A percentile compares a stretch with the other conserved stretches of the same genome.
Conservation (phyloP, 2,888 invertebrate species). For the Apamea epomidion region DNA sequence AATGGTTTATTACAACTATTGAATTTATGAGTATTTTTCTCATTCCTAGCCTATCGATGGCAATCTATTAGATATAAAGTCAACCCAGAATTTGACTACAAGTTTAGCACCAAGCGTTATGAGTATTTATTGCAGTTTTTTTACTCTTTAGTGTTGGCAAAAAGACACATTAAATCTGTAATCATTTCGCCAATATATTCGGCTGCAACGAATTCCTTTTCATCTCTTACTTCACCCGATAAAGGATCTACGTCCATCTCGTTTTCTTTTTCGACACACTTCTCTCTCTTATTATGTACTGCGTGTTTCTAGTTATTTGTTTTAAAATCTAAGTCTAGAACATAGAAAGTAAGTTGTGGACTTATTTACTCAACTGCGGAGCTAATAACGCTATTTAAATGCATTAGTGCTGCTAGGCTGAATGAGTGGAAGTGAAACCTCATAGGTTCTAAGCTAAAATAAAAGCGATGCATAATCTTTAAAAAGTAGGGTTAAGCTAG, state of each 20-base stretch:
- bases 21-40: neutral
- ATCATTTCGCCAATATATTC: neutral
- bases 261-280: constrained; percentile 28
- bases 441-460: constrained; percentile 31
- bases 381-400: constrained; percentile 55
- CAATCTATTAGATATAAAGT: neutral
- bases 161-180: neutral
- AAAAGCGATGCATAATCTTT: constrained; percentile 40
- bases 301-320: constrained; percentile 25
- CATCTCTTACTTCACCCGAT: neutral
- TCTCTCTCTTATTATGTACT: constrained; percentile 23
- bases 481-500: constrained; percentile 37
- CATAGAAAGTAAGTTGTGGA: constrained; percentile 36
- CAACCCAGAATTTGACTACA: neutral
- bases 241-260: constrained; percentile 2
- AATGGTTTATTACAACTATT: neutral
- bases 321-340: constrained; percentile 25
- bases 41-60: neutral
- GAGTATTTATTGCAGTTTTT: neutral
- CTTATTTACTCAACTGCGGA: constrained; percentile 27
- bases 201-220: neutral
- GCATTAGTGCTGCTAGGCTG: constrained; percentile 48
- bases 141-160: neutral
- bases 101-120: neutral
- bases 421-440: constrained; percentile 53